These are phyloP conservation scores for Ceratothoa steindachneri DNA, from an alignment of 2,888 invertebrate species.

Conservation along the genomic window DNA sequence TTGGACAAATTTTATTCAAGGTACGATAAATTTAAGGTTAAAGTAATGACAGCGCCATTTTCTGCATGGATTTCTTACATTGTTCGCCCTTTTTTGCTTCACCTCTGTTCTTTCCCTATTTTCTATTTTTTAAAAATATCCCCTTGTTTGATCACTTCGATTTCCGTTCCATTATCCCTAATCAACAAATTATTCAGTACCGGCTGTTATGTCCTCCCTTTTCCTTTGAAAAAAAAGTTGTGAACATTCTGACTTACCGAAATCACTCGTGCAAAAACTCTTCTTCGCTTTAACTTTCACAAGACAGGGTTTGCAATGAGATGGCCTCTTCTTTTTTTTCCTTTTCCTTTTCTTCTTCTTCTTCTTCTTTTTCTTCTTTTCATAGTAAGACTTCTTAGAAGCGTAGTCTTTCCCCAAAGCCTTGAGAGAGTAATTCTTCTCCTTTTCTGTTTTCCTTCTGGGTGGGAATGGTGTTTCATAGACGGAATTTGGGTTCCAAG, in stretches of 20 bases:
- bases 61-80: too few species aligned
- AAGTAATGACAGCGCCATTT: too few species aligned
- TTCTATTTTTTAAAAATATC: too few species aligned
- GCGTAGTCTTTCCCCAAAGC: not conserved
- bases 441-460: constrained; percentile 8
- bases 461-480: not conserved
- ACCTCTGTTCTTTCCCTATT: too few species aligned
- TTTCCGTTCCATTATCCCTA: too few species aligned
- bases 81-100: too few species aligned
- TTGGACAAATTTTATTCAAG: too few species aligned
- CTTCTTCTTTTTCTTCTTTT: constrained; percentile 3
- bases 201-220: not conserved
- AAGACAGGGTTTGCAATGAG: constrained; percentile 18
- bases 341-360: constrained; percentile 18
- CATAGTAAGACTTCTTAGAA: not conserved
- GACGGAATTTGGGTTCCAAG: constrained; percentile 4
- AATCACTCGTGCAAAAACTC: constrained; percentile 50
- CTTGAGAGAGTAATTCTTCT: not conserved
- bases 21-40: too few species aligned
- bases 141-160: too few species aligned
- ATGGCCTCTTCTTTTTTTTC: constrained; percentile 20
- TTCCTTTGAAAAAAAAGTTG: too few species aligned
- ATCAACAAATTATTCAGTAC: too few species aligned
- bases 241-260: constrained; percentile 50
- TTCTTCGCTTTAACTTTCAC: constrained; percentile 43